A percentile compares a stretch with the other conserved stretches of the same genome.
phyloP scores from a whole-genome alignment of 2,113 vertebrate genomes.

The Lipophrys pholis region DNA sequence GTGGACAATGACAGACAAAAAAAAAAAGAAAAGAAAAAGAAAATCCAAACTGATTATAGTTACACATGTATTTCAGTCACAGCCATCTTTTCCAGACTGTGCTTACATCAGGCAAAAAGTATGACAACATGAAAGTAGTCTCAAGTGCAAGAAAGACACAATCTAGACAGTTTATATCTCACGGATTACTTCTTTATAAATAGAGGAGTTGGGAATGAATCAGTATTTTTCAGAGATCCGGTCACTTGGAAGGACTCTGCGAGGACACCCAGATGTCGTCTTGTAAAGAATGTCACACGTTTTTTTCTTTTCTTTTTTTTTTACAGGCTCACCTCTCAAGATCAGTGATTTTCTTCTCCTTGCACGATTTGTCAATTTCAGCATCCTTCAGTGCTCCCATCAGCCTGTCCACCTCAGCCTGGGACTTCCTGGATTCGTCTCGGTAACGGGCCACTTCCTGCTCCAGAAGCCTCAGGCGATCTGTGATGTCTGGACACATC shows the following conservation, averaged over 20 bases:
- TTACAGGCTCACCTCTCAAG: constrained; percentile 89
- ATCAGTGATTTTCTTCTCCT: constrained; percentile 94
- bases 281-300: constrained; percentile 11
- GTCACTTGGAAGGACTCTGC: constrained; percentile 38
- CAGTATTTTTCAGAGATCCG: constrained; percentile 45
- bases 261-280: constrained; percentile 45
- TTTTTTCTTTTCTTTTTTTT: constrained; percentile 16
- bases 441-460: constrained; percentile 93
- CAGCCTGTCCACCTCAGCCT: constrained; percentile 92
- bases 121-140: constrained; percentile 61
- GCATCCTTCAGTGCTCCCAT: constrained; percentile 92
- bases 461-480: constrained; percentile 91
- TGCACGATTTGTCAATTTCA: constrained; percentile 91
- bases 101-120: constrained; percentile 57
- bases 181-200: constrained; percentile 69
- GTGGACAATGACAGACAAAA: constrained; percentile 59
- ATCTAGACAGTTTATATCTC: constrained; percentile 71
- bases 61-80: constrained; percentile 19
- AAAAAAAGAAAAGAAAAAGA: constrained; percentile 53
- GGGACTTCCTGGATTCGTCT: constrained; percentile 91
- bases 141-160: constrained; percentile 68
- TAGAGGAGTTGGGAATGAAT: constrained; percentile 64
- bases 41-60: constrained; percentile 44
- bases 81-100: constrained; percentile 23
- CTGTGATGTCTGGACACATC: constrained; percentile 90